Conservation (phyloP, 1,140 invertebrate species). For the Seison nebaliae region DNA sequence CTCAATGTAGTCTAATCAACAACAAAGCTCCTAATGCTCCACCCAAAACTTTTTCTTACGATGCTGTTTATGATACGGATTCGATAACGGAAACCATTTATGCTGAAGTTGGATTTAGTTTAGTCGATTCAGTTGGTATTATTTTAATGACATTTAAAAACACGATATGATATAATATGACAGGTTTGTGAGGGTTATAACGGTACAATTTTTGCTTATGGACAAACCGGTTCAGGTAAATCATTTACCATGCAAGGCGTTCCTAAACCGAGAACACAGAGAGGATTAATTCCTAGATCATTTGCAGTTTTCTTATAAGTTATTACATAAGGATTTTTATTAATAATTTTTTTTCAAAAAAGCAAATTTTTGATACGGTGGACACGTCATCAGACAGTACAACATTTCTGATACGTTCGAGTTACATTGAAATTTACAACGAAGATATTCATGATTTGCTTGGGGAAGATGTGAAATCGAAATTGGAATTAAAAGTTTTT, state of each 20-base stretch:
- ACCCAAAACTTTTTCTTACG: slow-evolving; percentile 46
- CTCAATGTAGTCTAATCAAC: too few species aligned
- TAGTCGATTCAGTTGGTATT: slow-evolving; percentile 35
- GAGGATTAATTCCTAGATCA: slow-evolving; percentile 49
- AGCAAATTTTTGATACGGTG: slow-evolving; percentile 61
- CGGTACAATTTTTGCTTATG: slow-evolving; percentile 36
- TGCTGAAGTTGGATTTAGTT: slow-evolving; percentile 39
- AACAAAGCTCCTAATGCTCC: slow-evolving; percentile 34
- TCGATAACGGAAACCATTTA: slow-evolving; percentile 41
- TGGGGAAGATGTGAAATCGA: slow-evolving; percentile 38
- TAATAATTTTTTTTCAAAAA: neutral
- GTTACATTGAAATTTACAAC: slow-evolving; percentile 75
- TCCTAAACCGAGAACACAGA: slow-evolving; percentile 32
- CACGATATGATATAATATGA: slow-evolving; percentile 18
- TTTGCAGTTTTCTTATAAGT: slow-evolving; percentile 19
- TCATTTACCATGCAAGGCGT: slow-evolving; percentile 37
- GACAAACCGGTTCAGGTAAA: slow-evolving; percentile 33
- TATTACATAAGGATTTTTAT: neutral
- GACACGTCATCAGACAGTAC: slow-evolving; percentile 35
- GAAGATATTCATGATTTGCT: slow-evolving; percentile 48
- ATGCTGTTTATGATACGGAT: slow-evolving; percentile 37
- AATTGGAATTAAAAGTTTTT: slow-evolving; percentile 49
- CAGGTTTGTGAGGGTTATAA: slow-evolving; percentile 36
- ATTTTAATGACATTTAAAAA: neutral
- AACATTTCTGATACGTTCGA: slow-evolving; percentile 64